Conservation (phyloP, 2,113 vertebrate species). For the Bucco capensis region DNA sequence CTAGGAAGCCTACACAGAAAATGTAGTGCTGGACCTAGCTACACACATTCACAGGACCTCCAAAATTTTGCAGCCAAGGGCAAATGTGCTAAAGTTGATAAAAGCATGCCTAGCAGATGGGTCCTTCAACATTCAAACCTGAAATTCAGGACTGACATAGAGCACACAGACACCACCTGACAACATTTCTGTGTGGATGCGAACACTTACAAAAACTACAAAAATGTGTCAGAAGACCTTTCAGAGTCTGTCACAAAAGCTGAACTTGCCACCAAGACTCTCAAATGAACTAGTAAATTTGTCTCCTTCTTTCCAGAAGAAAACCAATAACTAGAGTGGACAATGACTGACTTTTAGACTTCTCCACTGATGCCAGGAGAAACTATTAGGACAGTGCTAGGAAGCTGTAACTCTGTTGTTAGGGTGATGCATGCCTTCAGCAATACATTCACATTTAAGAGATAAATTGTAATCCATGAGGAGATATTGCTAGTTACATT, state of each 20-base stretch:
- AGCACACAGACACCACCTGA: not conserved
- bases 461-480: not conserved
- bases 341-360: not conserved
- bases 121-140: not conserved
- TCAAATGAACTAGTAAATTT: not conserved
- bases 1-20: not conserved
- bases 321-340: not conserved
- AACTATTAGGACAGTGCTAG: not conserved
- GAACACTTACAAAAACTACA: not conserved
- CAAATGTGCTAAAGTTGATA: not conserved
- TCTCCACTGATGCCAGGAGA: not conserved
- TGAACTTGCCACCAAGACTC: not conserved
- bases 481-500: not conserved
- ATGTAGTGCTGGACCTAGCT: rapidly evolving
- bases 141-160: not conserved
- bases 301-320: not conserved
- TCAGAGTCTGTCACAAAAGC: not conserved
- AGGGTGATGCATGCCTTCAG: not conserved
- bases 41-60: not conserved
- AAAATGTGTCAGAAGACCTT: not conserved
- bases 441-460: not conserved
- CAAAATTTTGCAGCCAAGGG: not conserved
- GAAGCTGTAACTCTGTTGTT: not conserved
- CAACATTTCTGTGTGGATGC: not conserved
- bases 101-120: not conserved